phyloP scores from a whole-genome alignment of 2,113 vertebrate genomes.

The Stegastes partitus region DNA sequence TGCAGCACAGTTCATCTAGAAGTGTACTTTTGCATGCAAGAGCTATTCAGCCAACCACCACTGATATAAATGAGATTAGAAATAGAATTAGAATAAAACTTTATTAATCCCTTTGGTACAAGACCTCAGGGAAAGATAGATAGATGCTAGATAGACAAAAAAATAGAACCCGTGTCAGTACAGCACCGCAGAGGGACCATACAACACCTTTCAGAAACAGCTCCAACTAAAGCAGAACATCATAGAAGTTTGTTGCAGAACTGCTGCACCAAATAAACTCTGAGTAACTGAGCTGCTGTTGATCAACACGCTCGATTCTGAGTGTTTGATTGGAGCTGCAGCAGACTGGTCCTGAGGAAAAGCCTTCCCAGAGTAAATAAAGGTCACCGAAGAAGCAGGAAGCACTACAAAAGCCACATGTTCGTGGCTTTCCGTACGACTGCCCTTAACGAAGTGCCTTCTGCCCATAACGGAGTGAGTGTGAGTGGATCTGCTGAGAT shows the following conservation, averaged over 20 bases:
- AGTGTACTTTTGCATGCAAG: too few relatives aligned
- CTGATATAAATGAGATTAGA: too few relatives aligned
- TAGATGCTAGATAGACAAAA: too few relatives aligned
- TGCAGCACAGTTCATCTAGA: too few relatives aligned
- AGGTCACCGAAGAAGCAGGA: conserved; percentile 1
- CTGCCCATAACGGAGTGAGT: conserved; percentile 65
- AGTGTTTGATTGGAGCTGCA: background rate
- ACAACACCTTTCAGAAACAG: background rate
- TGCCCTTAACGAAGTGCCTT: conserved; percentile 49
- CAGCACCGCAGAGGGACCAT: too few relatives aligned
- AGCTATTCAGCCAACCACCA: too few relatives aligned
- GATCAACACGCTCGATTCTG: background rate
- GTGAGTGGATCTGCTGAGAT: conserved; percentile 73
- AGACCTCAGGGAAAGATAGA: too few relatives aligned
- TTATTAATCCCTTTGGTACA: too few relatives aligned
- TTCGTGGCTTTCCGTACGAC: conserved; percentile 19
- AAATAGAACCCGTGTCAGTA: too few relatives aligned
- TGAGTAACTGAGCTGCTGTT: background rate
- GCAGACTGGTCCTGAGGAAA: background rate
- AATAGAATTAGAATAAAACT: too few relatives aligned
- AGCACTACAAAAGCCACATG: conserved; percentile 15
- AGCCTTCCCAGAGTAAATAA: background rate
- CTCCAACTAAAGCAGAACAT: background rate
- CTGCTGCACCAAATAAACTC: conserved; percentile 2
- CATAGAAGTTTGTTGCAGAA: background rate